Base-by-base conservation (phyloP, 1,140 invertebrate species). In the Tetragnatha versicolor region DNA sequence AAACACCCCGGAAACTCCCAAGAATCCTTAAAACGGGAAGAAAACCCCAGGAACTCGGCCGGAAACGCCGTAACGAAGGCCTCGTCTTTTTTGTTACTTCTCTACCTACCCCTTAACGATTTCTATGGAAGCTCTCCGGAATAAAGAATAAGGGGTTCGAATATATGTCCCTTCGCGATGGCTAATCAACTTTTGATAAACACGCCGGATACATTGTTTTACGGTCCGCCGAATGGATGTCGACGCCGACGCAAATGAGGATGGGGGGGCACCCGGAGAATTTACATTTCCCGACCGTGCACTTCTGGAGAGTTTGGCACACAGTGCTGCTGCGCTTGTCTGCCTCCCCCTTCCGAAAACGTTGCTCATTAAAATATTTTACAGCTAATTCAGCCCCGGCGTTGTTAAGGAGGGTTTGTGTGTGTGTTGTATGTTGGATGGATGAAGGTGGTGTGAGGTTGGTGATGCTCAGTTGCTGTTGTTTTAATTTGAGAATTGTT, bases 121-220 rank as follows among this genome's bases (percentile, higher is more conserved):
- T n/a, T n/a, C n/a, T n/a, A n/a, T n/a, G n/a, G n/a, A 29, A 14
- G 25, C 51, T 17, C 6, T 27, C 51, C 22, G 25, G 27, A 55
- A 55, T 55, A 29, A 55, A 25, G 27, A 5, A 20, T 47, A 29
- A 9, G 27, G 51, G 51, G 27, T 3, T 14, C 20, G 49, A 65
- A 65, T n/a, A n/a, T n/a, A n/a, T 9, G 31, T 12, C n/a, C 66
- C 22, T 31, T 60, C 10, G 55, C 6, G 37, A 39, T 53, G 63
- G 20, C 35, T 72, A 55, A 72, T 72, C 69, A 72, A 72, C 51
- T 55, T 72, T 35, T 72, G 51, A 72, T 72, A 58, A 72, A 58
- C 69, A 58, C 27, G 66, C 31, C 20, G 53, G 51, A 42, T 53
- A 72, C 51, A 72, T 53, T 72, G 69, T 72, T 72, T 58, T 35